Evolutionary conservation across 2,797 vertebrate genomes (phyloP), one percentile per base, ranked within the genome.

Genomic region (Nyctalus aviator): DNA sequence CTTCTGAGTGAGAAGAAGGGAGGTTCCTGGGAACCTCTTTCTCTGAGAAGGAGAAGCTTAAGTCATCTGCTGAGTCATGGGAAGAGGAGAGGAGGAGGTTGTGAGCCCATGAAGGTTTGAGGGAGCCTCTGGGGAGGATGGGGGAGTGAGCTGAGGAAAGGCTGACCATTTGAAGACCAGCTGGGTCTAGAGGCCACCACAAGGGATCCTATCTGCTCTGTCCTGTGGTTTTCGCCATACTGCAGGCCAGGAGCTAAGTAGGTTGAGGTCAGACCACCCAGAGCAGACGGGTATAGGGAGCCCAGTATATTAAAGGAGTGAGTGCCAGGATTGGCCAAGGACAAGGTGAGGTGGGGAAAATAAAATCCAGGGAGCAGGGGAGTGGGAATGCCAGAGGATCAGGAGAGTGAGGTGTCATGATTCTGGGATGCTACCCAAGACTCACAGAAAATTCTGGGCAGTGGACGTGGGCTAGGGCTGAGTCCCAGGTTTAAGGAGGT

Each of bases 1-100:
- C 50, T 35, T 94, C 11, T 18, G 35, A 25, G 86, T 18, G n/a
- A 35, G 88, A 25, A 59, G 48, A 71, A n/a, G 55, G 72, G 55
- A 94, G 91, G 68, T 75, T 91, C 76, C 91, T 37, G 57, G 72
- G 91, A 93, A 89, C 25, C 90, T 89, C 44, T 20, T 69, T 90
- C 85, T 79, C 64, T 4, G 18, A 93, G 62, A 90, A 86, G 57
- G 27, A 75, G 48, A 87, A 84, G 77, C 77, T 95, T 76, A 95
- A 95, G 81, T 96, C 93, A 93, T 91, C 69, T 95, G 96, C 96
- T 97, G 97, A 97, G 95, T 97, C 96, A 96, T 18, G 20, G 92
- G 84, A 79, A 88, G 86, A 95, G 95, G 84, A 83, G 91, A 78
- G 95, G 84, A 81, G 27, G 86, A 96, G 86, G 79, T 71, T 72